A percentile compares a stretch with the other conserved stretches of the same genome.
These are phyloP conservation scores for Troglohyphantes excavatus DNA, from an alignment of 2,888 invertebrate species.

Conservation along the genomic window DNA sequence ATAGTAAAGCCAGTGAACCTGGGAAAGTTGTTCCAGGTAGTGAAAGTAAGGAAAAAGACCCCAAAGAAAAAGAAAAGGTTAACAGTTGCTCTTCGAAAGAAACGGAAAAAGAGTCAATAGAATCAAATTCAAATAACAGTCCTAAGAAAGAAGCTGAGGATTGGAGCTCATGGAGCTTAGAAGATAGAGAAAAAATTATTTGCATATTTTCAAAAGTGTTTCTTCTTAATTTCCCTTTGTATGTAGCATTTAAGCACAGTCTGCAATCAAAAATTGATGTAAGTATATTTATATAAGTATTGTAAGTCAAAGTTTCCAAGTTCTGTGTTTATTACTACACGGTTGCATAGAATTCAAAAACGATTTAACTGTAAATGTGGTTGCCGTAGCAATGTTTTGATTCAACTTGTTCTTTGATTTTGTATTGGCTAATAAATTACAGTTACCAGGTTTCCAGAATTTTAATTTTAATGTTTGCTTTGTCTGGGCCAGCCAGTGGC, in stretches of 20 bases:
- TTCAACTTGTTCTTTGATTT: too few species aligned
- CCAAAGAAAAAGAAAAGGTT: slow-evolving; percentile 79
- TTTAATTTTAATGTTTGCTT: too few species aligned
- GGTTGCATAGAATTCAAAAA: too few species aligned
- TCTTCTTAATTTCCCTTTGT: slow-evolving; percentile 90
- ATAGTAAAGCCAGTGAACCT: slow-evolving; percentile 48
- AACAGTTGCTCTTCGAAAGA: slow-evolving; percentile 76
- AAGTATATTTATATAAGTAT: too few species aligned
- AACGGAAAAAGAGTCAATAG: slow-evolving; percentile 56
- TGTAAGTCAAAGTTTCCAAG: too few species aligned
- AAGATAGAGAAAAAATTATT: slow-evolving; percentile 93
- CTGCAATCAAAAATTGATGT: slow-evolving; percentile 89
- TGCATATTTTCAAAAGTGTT: slow-evolving; percentile 94
- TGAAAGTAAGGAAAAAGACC: slow-evolving; percentile 61
- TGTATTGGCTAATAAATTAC: too few species aligned
- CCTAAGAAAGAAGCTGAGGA: slow-evolving; percentile 71
- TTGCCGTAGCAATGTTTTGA: too few species aligned
- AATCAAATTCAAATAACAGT: slow-evolving; percentile 24
- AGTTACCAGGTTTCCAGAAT: too few species aligned
- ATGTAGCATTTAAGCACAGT: slow-evolving; percentile 90
- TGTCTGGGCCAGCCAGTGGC: too few species aligned
- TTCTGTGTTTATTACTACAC: too few species aligned
- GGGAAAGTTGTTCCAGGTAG: slow-evolving; percentile 56
- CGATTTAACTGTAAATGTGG: too few species aligned
- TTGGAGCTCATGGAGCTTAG: slow-evolving; percentile 86